A percentile compares a stretch with the other conserved stretches of the same genome.
Conservation (phyloP, 2,113 vertebrate genomes). For the Vulpes lagopus region DNA sequence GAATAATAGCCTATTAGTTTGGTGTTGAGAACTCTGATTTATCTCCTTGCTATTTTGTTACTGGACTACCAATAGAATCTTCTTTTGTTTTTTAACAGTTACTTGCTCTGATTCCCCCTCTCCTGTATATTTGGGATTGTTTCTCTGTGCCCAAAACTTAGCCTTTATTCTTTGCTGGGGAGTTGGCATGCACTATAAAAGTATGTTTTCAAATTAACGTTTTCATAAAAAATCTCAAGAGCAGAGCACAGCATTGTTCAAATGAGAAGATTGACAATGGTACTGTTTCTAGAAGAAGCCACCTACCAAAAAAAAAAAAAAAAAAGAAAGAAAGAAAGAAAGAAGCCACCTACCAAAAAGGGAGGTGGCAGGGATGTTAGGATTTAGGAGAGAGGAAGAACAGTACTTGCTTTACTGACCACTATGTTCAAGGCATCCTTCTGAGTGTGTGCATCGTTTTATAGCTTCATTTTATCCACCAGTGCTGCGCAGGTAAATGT, state of each 20-base stretch:
- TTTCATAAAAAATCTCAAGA: constrained; percentile 64
- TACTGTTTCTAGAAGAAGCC: neutral
- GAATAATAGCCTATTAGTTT: constrained; percentile 92
- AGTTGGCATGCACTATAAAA: constrained; percentile 59
- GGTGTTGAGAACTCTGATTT: constrained; percentile 85
- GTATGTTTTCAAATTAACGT: constrained; percentile 74
- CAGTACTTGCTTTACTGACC: rapidly evolving
- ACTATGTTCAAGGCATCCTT: neutral
- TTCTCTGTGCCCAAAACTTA: constrained; percentile 73
- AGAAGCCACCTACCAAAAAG: neutral
- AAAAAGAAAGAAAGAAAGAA: too few species aligned
- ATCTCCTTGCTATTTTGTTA: constrained; percentile 88
- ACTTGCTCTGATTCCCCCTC: constrained; percentile 76
- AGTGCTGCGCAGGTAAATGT: neutral
- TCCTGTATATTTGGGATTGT: constrained; percentile 63
- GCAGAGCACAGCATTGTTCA: neutral
- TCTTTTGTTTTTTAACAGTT: constrained; percentile 82
- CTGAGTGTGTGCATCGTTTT: rapidly evolving
- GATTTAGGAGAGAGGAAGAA: rapidly evolving
- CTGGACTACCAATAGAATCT: constrained; percentile 73
- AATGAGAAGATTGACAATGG: neutral
- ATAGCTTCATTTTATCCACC: neutral
- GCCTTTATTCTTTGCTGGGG: constrained; percentile 76
- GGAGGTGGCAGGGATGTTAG: neutral
- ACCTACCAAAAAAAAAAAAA: neutral